Conservation (phyloP, 2,888 invertebrate species). For the Stenoptilia bipunctidactyla region DNA sequence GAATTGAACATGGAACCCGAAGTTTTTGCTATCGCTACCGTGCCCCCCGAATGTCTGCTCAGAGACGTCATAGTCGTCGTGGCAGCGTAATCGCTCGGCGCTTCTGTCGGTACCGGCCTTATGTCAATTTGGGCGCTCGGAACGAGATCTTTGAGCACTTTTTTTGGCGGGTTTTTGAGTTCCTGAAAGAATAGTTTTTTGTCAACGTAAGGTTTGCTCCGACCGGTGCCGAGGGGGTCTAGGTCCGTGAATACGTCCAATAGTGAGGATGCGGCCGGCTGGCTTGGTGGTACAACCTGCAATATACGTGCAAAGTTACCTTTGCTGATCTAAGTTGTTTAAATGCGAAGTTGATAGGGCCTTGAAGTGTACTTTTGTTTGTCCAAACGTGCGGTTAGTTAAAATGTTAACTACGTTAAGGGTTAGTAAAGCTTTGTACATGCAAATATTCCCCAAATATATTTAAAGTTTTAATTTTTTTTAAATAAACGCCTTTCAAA, state of each 20-base stretch:
- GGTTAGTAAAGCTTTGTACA: no score
- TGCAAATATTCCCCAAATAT: no score
- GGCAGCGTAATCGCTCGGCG: conserved; percentile 44
- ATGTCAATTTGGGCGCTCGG: conserved; percentile 47
- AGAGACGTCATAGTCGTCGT: conserved; percentile 62
- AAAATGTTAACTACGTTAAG: no score
- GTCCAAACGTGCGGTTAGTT: no score
- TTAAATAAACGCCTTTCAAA: no score
- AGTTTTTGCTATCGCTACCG: conserved; percentile 53
- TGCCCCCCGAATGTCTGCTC: conserved; percentile 58
- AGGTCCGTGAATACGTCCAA: conserved; percentile 92
- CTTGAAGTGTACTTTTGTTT: no score
- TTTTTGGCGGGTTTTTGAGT: conserved; percentile 94
- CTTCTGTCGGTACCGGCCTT: conserved; percentile 33
- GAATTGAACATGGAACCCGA: conserved; percentile 28
- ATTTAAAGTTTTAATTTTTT: no score
- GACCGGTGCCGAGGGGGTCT: conserved; percentile 92
- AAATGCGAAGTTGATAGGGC: no score
- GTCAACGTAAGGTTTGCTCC: conserved; percentile 93
- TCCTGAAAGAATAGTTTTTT: conserved; percentile 97
- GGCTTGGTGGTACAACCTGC: conserved; percentile 50
- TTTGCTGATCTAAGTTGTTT: neutral
- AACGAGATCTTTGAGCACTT: conserved; percentile 89
- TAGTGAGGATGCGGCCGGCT: conserved; percentile 40
- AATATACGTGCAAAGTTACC: conserved; percentile 34